Base-by-base conservation (phyloP, 2,113 vertebrate species). In the Paradisaea rubra region DNA sequence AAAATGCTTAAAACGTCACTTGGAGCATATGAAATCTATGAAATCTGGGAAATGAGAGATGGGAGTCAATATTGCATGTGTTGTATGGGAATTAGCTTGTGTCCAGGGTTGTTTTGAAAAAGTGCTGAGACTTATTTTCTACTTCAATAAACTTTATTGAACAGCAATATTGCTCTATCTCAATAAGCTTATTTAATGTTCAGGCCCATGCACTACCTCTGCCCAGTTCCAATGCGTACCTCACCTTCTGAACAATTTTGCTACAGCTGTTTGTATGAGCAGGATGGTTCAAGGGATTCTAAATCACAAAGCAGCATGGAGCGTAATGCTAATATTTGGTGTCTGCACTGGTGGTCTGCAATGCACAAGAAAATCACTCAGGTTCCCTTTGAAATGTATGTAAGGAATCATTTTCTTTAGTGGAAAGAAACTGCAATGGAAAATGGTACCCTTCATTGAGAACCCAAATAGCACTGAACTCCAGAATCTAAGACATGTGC, bases 51-150 rank as follows among this genome's bases (percentile, higher is more conserved):
- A 84, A 66, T 79, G 42, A 60, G 28, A 88, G 13, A 20, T 59
- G 30, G 6, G 6, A 81, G 73, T 37, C 68, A 81, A 64, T 35
- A 72, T 8, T 65, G 12, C 15, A 23, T 35, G 8, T 37, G 52
- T 82, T 91, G 41, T 39, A 70, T 17, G 65, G 27, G 18, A 85
- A 92, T 80, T n/a, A 90, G 12, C 30, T 80, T 63, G 45, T 9
- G 61, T 68, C 91, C 47, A 56, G 73, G 54, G 17, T 49, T 1
- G 0, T 54, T 88, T 84, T 22, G 28, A 76, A 88, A 92, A 95
- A 89, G 60, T 65, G 63, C 54, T 96, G 81, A 93, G 42, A 47
- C 39, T 93, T 94, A 94, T 97, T 98, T 98, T 96, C 91, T 95
- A 79, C 93, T 95, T 95, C 89, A 92, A 85, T 96, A 89, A 93